phyloP scores from a whole-genome alignment of 2,113 vertebrate species.

The Gymnogyps californianus region DNA sequence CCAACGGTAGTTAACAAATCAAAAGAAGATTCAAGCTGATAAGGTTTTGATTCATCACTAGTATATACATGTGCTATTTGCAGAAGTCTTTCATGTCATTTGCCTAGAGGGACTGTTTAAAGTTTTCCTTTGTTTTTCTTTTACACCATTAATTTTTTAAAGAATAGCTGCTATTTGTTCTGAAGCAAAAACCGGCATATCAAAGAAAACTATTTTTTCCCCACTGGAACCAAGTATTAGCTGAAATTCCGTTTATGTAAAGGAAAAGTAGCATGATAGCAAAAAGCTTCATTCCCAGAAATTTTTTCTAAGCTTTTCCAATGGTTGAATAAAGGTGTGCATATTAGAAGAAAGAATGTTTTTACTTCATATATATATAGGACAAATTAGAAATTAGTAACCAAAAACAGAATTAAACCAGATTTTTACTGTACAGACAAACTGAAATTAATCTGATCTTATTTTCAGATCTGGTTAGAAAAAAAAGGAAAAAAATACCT shows the following conservation, averaged over 20 bases:
- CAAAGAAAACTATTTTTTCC: background rate
- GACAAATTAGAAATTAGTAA: background rate
- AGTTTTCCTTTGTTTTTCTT: slow-evolving; percentile 8
- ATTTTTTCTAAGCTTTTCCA: background rate
- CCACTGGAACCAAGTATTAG: background rate
- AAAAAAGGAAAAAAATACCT: background rate
- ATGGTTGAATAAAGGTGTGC: background rate
- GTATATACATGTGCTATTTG: background rate
- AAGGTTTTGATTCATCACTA: background rate
- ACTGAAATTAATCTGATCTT: background rate
- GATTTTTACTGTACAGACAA: background rate
- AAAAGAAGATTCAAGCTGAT: background rate
- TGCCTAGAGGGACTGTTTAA: background rate
- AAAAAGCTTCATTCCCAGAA: background rate
- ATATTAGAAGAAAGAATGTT: background rate
- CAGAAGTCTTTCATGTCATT: background rate
- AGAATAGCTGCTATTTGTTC: background rate
- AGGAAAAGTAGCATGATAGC: background rate
- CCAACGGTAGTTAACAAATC: background rate
- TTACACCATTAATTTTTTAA: background rate
- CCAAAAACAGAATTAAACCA: background rate
- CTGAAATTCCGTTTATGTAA: background rate
- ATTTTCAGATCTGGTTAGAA: background rate
- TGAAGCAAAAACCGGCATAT: background rate
- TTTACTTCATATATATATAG: background rate